Evolutionary conservation across 2,113 vertebrate species (phyloP), one percentile per base, ranked within the genome.

Genomic region (Mesocricetus auratus): DNA sequence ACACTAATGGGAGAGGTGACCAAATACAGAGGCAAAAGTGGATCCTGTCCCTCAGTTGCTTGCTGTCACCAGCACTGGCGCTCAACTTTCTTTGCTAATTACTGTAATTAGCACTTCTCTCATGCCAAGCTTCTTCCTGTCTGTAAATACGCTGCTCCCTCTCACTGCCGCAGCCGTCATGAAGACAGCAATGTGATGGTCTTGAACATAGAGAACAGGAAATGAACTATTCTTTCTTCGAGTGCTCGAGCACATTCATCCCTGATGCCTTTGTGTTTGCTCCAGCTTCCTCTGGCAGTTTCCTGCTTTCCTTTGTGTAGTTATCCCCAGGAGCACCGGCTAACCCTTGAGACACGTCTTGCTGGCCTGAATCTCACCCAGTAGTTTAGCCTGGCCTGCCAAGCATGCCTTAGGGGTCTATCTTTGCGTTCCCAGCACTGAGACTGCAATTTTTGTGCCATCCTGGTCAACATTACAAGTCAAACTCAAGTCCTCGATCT

Each of bases 171-270:
- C 66, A 45, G 82, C 56, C 62, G 53, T 7, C 12, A 2, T 71
- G 47, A 86, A 79, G 77, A 69, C 53, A 68, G 45, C n/a, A 31
- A 10, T 8, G 4, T 74, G 50, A 77, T 47, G 53, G 47, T 45
- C 68, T 83, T 93, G 12, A 94, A 62, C 68, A 85, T 36, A 83
- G 93, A 77, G 77, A 89, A 86, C 47, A 58, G 75, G 53, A 95
- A 94, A 90, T 7, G 17, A 15, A 56, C 24, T 91, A 16, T 85
- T 9, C n/a, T 58, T n/a, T 39, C 21, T 39, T 42, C 81, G 9
- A 19, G 19, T 45, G 42, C 42, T 21, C 66, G 39, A 68, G 10
- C 19, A 13, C 29, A 19, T 21, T 13, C 19, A 5, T 19, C 39
- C 24, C 39, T 83, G 39, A 45, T 11, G 16, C 62, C 58, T 58